Conservation (phyloP, 2,113 vertebrate species). For the Myotis davidii region DNA sequence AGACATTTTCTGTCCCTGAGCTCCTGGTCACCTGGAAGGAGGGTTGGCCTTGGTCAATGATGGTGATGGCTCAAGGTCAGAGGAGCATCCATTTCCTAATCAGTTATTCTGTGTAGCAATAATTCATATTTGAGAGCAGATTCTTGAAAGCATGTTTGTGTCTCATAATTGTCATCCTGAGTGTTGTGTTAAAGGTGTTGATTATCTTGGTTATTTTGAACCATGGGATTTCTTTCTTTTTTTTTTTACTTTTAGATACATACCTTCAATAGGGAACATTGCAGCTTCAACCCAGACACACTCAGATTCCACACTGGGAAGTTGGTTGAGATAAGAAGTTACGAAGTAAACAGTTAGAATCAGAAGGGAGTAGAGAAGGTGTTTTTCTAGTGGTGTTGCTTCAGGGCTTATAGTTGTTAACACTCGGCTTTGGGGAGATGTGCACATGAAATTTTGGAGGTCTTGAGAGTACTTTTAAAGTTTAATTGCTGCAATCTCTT, state of each 20-base stretch:
- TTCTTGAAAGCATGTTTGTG: slow-evolving; percentile 24
- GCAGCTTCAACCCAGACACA: neutral
- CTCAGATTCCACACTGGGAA: neutral
- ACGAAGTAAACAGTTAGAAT: slow-evolving; percentile 43
- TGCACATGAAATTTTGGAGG: slow-evolving; percentile 29
- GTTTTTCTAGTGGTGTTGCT: slow-evolving; percentile 30
- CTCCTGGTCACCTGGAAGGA: neutral
- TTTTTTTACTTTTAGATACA: neutral
- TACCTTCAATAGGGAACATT: neutral
- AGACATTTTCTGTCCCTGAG: neutral
- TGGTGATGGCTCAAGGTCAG: neutral
- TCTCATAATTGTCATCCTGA: neutral
- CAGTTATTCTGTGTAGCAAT: neutral
- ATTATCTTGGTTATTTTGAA: neutral
- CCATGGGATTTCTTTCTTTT: neutral
- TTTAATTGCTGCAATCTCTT: slow-evolving; percentile 71
- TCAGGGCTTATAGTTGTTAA: slow-evolving; percentile 47
- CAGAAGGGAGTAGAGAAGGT: neutral
- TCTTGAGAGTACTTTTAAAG: slow-evolving; percentile 63
- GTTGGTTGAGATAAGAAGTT: slow-evolving; percentile 51
- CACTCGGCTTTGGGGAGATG: slow-evolving; percentile 33
- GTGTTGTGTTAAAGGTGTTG: neutral
- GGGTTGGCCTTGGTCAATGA: neutral
- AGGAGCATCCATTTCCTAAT: neutral
- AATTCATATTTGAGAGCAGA: neutral